phyloP scores from a whole-genome alignment of 1,140 invertebrate genomes.

The Pseudomyrmex flavicornis region DNA sequence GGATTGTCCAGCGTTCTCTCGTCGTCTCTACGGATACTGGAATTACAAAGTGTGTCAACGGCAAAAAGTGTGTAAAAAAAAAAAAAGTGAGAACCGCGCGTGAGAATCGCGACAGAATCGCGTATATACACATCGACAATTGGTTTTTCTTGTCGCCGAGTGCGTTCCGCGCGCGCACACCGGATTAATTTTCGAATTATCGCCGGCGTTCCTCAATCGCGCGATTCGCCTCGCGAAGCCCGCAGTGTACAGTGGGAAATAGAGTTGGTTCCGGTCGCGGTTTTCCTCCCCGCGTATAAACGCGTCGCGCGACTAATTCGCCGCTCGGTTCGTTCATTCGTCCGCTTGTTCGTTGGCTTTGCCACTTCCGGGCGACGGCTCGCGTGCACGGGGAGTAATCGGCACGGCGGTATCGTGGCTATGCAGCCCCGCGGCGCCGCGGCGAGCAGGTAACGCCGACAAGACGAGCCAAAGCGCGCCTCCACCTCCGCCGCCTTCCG shows the following conservation, averaged over 20 bases:
- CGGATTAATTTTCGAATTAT: background rate
- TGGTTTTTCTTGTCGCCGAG: background rate
- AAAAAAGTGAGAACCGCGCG: conserved; percentile 65
- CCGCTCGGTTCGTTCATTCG: background rate
- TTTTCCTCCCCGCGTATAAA: background rate
- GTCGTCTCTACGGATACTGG: conserved; percentile 68
- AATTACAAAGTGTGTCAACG: conserved; percentile 73
- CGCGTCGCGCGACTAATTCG: background rate
- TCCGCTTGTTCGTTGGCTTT: background rate
- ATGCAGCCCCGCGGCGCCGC: conserved; percentile 76
- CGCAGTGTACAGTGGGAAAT: conserved; percentile 50
- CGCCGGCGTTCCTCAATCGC: background rate
- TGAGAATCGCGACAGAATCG: conserved; percentile 41
- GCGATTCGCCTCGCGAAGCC: background rate
- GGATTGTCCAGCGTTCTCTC: conserved; percentile 52
- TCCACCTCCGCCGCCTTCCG: conserved; percentile 59
- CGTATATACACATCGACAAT: background rate
- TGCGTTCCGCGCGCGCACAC: background rate
- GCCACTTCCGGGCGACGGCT: conserved; percentile 7
- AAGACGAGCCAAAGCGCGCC: conserved; percentile 47
- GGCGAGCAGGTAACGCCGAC: conserved; percentile 80
- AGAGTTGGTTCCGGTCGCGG: conserved; percentile 20
- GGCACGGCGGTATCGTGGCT: conserved; percentile 67
- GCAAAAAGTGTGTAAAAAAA: conserved; percentile 61
- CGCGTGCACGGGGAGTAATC: background rate